Evolutionary conservation across 2,113 vertebrate species (phyloP).

Genomic region (Oreochromis spilurus): DNA sequence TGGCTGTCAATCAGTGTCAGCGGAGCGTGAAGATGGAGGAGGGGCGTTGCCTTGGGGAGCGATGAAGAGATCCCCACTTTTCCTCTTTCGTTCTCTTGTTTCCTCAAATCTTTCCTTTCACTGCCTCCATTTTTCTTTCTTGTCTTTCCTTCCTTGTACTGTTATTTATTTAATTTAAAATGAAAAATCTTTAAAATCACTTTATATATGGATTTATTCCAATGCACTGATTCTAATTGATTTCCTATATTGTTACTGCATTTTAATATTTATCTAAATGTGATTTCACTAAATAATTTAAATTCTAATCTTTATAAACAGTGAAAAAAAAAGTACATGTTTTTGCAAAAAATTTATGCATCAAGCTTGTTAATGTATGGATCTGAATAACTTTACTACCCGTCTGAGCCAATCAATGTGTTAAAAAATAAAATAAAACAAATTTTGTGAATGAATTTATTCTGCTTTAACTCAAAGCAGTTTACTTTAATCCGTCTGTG

Average conservation of each 20-base stretch:
- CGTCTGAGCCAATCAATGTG: not conserved
- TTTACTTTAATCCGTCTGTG: not conserved
- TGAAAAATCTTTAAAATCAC: not conserved
- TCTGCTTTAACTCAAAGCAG: not conserved
- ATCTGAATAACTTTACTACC: not conserved
- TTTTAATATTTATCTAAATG: not conserved
- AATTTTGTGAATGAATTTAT: not conserved
- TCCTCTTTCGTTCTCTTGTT: not conserved
- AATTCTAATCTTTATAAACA: not conserved
- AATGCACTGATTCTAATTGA: not conserved
- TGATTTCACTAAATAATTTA: not conserved
- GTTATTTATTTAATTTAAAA: not conserved
- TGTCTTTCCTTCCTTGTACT: not conserved
- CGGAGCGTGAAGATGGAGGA: conserved; percentile 42
- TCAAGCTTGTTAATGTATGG: not conserved
- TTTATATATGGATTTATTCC: not conserved
- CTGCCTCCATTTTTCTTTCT: not conserved
- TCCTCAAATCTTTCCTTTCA: not conserved
- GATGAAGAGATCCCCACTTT: not conserved
- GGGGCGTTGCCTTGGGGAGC: conserved; percentile 26
- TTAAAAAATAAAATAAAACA: not conserved
- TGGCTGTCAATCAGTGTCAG: conserved; percentile 47
- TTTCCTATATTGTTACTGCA: not conserved
- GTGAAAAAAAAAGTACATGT: not conserved
- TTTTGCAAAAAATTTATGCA: not conserved